phyloP scores from a whole-genome alignment of 2,888 invertebrate species.

The Rhorus exstirpatorius region DNA sequence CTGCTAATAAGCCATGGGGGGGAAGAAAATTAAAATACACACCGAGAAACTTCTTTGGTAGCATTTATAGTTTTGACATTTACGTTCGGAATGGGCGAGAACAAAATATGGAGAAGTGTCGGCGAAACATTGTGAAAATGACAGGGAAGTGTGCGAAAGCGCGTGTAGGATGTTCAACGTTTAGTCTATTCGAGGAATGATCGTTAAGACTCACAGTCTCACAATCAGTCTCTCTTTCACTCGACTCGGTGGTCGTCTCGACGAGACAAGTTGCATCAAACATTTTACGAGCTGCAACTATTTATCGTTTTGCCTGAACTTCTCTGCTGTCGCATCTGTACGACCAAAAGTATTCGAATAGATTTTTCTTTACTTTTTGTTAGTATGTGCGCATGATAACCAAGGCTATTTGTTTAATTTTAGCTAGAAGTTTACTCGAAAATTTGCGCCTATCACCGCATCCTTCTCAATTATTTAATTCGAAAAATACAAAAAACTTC shows the following conservation, averaged over 20 bases:
- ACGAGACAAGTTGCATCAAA: slow-evolving; percentile 62
- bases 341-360: slow-evolving; percentile 3
- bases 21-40: background rate
- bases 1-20: background rate
- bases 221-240: slow-evolving; percentile 1
- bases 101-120: background rate
- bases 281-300: slow-evolving; percentile 68
- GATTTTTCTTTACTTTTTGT: background rate
- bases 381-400: no score
- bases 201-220: slow-evolving; percentile 44
- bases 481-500: no score
- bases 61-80: background rate
- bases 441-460: no score
- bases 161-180: slow-evolving; percentile 55
- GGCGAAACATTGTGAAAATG: background rate
- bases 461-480: no score
- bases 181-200: slow-evolving; percentile 63
- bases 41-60: no score
- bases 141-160: slow-evolving; percentile 7
- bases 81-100: background rate
- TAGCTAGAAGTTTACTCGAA: no score
- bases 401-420: no score
- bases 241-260: slow-evolving; percentile 14
- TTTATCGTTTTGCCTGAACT: slow-evolving; percentile 68
- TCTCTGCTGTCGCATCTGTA: slow-evolving; percentile 57